Evolutionary conservation across 2,797 vertebrate genomes (phyloP).

Genomic region (Nannoperca australis): DNA sequence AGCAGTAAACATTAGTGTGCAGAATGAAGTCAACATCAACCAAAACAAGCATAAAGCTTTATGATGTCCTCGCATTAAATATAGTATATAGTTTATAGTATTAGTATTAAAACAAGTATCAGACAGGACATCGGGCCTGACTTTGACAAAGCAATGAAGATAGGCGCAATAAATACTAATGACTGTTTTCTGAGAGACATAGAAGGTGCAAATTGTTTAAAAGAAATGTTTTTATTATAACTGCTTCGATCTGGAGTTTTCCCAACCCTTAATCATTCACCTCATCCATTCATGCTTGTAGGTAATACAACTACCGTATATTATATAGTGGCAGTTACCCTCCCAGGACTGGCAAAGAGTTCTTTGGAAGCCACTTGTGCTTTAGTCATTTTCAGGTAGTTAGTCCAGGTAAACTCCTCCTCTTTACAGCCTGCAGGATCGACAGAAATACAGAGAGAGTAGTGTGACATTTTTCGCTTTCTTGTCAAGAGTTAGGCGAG

Average conservation of each 20-base stretch:
- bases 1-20: neutral
- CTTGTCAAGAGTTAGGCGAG: neutral
- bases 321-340: conserved; percentile 80
- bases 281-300: conserved; percentile 29
- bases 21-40: neutral
- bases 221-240: neutral
- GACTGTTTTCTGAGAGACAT: neutral
- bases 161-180: neutral
- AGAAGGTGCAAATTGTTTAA: neutral
- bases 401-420: conserved; percentile 97
- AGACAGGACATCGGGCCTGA: neutral
- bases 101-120: neutral
- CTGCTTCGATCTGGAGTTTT: neutral
- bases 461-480: neutral
- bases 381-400: conserved; percentile 94
- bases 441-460: conserved; percentile 29
- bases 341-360: conserved; percentile 90
- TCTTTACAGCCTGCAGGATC: conserved; percentile 93
- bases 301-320: conserved; percentile 23
- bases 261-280: conserved; percentile 18
- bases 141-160: neutral
- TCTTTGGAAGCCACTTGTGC: conserved; percentile 95
- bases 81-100: neutral
- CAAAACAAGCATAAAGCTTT: neutral
- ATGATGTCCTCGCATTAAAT: neutral